phyloP scores from a whole-genome alignment of 2,888 invertebrate genomes.

The Xylota sylvarum region DNA sequence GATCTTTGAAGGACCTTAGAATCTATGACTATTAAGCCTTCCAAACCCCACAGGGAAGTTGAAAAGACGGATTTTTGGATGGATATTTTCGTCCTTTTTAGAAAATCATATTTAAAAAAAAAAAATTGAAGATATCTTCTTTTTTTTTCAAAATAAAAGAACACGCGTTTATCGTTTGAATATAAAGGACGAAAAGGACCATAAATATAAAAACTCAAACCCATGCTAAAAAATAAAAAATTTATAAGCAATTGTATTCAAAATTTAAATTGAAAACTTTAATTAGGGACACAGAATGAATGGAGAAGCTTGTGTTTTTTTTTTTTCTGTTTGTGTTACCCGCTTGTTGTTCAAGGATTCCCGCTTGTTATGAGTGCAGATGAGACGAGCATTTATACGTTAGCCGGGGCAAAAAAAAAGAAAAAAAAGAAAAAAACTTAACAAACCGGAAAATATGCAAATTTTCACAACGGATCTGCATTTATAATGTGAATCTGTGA shows the following conservation, averaged over 20 bases:
- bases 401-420: conserved; percentile 35
- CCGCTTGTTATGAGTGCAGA: conserved; percentile 35
- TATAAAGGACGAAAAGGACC: conserved; percentile 18
- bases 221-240: conserved; percentile 29
- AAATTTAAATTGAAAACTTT: conserved; percentile 71
- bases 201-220: conserved; percentile 43
- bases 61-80: too few species aligned
- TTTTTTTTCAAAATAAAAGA: background rate
- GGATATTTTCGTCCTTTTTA: background rate
- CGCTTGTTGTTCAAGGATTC: conserved; percentile 13
- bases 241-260: conserved; percentile 56
- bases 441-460: conserved; percentile 75
- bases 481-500: conserved; percentile 58
- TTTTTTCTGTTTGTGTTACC: conserved; percentile 7
- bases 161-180: conserved; percentile 44
- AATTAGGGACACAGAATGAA: conserved; percentile 59
- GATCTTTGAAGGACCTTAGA: too few species aligned
- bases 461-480: conserved; percentile 67
- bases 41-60: too few species aligned
- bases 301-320: conserved; percentile 35
- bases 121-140: background rate
- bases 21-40: too few species aligned
- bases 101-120: conserved; percentile 5
- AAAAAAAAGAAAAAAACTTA: conserved; percentile 49
- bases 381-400: conserved; percentile 40